Conservation (phyloP, 1,140 invertebrate species). For the Ectropis grisescens region DNA sequence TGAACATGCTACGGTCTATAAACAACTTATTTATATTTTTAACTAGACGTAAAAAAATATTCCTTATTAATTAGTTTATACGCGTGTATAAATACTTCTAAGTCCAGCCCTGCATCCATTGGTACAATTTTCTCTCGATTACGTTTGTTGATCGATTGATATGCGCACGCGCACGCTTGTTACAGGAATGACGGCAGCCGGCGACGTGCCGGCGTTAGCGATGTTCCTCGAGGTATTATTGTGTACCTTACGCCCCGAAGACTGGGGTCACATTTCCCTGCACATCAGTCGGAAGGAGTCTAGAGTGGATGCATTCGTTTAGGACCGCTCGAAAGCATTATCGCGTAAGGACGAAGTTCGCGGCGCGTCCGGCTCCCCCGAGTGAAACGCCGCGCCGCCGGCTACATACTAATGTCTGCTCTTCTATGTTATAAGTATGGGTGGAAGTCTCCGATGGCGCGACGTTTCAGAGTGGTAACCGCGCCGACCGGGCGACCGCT, state of each 20-base stretch:
- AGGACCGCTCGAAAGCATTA: constrained; percentile 42
- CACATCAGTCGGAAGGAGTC: too few relatives aligned
- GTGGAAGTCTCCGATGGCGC: constrained; percentile 21
- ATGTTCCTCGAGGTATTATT: not conserved
- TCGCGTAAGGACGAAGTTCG: constrained; percentile 27
- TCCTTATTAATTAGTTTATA: too few relatives aligned
- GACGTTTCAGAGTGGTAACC: constrained; percentile 30
- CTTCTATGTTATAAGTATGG: constrained; percentile 61
- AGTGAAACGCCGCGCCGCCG: constrained; percentile 44
- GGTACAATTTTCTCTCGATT: constrained; percentile 63
- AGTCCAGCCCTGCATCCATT: constrained; percentile 29
- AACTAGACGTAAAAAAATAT: too few relatives aligned
- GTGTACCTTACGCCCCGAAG: too few relatives aligned
- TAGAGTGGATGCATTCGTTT: constrained; percentile 27
- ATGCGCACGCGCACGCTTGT: constrained; percentile 39
- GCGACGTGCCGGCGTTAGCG: constrained; percentile 27
- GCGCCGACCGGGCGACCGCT: constrained; percentile 37
- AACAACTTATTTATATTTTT: too few relatives aligned
- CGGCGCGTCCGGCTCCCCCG: constrained; percentile 33
- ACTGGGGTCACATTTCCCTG: too few relatives aligned
- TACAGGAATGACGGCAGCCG: constrained; percentile 56
- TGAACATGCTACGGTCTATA: too few relatives aligned
- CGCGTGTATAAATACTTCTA: too few relatives aligned
- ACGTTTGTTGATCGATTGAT: constrained; percentile 47
- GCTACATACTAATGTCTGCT: constrained; percentile 49